Conservation (phyloP, 1,140 invertebrate species). For the Achroia grisella region DNA sequence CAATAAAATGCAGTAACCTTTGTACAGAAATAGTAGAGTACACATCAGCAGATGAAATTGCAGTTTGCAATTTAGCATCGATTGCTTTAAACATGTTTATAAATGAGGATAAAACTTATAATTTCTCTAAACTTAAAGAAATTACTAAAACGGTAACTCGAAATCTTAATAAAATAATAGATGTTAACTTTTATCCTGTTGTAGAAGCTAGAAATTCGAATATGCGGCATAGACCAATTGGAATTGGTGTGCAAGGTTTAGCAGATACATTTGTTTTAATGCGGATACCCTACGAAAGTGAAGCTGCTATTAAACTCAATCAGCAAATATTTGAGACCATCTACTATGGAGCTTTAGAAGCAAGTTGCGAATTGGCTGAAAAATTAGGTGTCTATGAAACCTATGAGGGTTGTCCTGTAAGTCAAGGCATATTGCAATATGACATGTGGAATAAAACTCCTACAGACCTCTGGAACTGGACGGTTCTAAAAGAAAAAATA, state of each 20-base stretch:
- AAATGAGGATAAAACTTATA: slow-evolving; percentile 83
- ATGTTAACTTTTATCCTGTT: slow-evolving; percentile 97
- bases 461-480: slow-evolving; percentile 94
- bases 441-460: slow-evolving; percentile 98
- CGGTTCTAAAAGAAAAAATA: slow-evolving; percentile 88
- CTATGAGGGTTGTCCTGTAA: slow-evolving; percentile 93
- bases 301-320: slow-evolving; percentile 91
- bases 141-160: slow-evolving; percentile 92
- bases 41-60: slow-evolving; percentile 93
- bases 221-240: slow-evolving; percentile 94
- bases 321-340: slow-evolving; percentile 98
- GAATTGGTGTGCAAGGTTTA: slow-evolving; percentile 96
- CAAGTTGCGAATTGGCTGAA: slow-evolving; percentile 96
- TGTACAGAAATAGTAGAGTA: slow-evolving; percentile 99
- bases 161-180: slow-evolving; percentile 98
- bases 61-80: slow-evolving; percentile 98
- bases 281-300: slow-evolving; percentile 93
- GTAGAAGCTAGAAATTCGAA: slow-evolving; percentile 92
- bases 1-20: slow-evolving; percentile 98
- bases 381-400: slow-evolving; percentile 91
- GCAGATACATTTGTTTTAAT: slow-evolving; percentile 98
- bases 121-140: slow-evolving; percentile 92
- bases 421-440: slow-evolving; percentile 97
- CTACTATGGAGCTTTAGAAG: slow-evolving; percentile 97
- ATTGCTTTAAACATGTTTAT: slow-evolving; percentile 99